Conservation (phyloP, 2,113 vertebrate genomes). For the Polypterus senegalus region DNA sequence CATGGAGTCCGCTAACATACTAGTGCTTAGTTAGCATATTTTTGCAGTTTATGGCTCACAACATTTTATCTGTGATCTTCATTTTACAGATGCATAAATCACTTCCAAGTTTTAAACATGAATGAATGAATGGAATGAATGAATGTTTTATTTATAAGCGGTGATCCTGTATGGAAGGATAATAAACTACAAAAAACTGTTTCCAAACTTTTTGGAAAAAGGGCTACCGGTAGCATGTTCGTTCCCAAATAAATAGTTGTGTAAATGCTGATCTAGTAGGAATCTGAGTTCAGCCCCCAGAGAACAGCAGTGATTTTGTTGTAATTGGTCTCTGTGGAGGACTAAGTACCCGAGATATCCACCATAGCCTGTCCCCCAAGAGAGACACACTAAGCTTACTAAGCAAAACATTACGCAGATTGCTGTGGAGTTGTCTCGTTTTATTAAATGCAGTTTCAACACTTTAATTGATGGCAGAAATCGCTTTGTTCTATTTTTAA, state of each 20-base stretch:
- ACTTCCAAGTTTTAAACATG: too few relatives aligned
- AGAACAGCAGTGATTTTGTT: slow-evolving; percentile 53
- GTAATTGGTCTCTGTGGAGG: slow-evolving; percentile 64
- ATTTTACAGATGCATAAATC: too few relatives aligned
- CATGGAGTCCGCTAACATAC: too few relatives aligned
- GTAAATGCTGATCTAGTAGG: slow-evolving; percentile 6
- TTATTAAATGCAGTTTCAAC: slow-evolving; percentile 9
- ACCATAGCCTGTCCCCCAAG: slow-evolving; percentile 41
- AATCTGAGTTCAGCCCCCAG: slow-evolving; percentile 16
- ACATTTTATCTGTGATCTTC: too few relatives aligned
- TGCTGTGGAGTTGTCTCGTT: slow-evolving; percentile 17
- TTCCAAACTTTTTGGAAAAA: background rate
- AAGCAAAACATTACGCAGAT: slow-evolving; percentile 22
- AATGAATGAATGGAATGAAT: too few relatives aligned
- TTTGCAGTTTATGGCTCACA: too few relatives aligned
- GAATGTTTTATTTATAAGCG: too few relatives aligned
- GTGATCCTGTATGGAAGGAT: too few relatives aligned
- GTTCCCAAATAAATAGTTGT: background rate
- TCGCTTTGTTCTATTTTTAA: slow-evolving; percentile 12
- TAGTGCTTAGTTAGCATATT: too few relatives aligned
- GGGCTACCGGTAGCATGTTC: background rate
- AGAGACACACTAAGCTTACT: slow-evolving; percentile 25
- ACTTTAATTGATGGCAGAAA: slow-evolving; percentile 12
- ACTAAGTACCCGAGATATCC: slow-evolving; percentile 58
- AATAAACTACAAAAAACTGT: background rate